A percentile compares a stretch with the other conserved stretches of the same genome.
These are phyloP conservation scores for Delphinus delphis DNA, from an alignment of 2,113 vertebrate genomes.

Conservation along the genomic window DNA sequence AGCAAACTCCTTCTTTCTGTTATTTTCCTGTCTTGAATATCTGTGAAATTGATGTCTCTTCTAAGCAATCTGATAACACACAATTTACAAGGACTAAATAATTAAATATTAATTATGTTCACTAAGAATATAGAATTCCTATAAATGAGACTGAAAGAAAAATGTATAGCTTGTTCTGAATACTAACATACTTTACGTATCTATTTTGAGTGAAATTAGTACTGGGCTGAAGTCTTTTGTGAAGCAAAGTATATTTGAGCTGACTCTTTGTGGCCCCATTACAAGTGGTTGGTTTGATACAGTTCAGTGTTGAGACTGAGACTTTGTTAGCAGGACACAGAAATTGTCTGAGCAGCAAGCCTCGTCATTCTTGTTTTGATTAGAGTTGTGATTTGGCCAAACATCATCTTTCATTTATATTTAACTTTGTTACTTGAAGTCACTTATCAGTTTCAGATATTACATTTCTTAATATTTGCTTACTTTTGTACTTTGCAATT, in stretches of 20 bases:
- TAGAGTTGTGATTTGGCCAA: neutral
- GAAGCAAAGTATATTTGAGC: neutral
- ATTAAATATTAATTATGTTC: neutral
- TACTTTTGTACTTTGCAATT: neutral
- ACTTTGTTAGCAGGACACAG: neutral
- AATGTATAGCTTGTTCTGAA: slow-evolving; percentile 1
- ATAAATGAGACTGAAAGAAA: neutral
- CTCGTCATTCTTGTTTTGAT: neutral
- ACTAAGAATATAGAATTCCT: neutral
- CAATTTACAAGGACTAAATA: neutral
- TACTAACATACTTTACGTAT: neutral
- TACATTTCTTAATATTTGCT: neutral
- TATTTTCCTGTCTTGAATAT: neutral
- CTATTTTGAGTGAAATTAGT: neutral
- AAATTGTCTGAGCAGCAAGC: neutral
- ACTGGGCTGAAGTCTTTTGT: neutral
- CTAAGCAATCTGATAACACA: neutral
- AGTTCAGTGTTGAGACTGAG: neutral
- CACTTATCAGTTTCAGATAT: neutral
- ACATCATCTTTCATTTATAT: neutral
- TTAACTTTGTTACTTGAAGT: neutral
- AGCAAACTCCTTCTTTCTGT: neutral
- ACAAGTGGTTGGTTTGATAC: neutral
- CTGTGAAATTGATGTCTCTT: neutral
- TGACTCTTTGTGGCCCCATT: neutral